Percentiles rank a stretch among this genome's conserved stretches.
These are phyloP conservation scores for Atractosteus spatula DNA, from an alignment of 2,113 vertebrate genomes.

Conservation along the genomic window DNA sequence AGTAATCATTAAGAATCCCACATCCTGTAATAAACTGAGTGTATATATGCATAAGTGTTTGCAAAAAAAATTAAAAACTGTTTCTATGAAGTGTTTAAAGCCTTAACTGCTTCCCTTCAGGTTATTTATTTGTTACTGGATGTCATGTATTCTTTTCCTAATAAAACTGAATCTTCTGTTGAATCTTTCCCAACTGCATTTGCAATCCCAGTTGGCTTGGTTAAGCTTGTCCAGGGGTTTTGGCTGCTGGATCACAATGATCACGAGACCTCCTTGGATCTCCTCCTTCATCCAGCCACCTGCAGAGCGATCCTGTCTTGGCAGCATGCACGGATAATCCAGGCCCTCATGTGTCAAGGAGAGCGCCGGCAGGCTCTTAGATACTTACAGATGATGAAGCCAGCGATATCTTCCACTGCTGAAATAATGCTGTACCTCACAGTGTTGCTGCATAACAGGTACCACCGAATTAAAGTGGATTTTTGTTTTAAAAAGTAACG, in stretches of 20 bases:
- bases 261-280: constrained; percentile 83
- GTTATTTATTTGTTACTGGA: constrained; percentile 92
- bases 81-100: constrained; percentile 20
- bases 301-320: constrained; percentile 73
- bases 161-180: constrained; percentile 75
- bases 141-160: constrained; percentile 83
- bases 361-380: constrained; percentile 79
- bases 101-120: constrained; percentile 77
- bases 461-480: background rate
- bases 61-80: background rate
- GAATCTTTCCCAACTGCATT: constrained; percentile 87
- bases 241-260: constrained; percentile 93
- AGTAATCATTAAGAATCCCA: too few relatives aligned
- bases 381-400: constrained; percentile 82
- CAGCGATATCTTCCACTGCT: constrained; percentile 60
- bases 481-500: too few relatives aligned
- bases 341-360: constrained; percentile 85
- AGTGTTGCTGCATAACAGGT: constrained; percentile 90
- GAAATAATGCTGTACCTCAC: constrained; percentile 81
- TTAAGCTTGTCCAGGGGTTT: constrained; percentile 87
- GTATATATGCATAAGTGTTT: too few relatives aligned
- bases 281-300: constrained; percentile 85
- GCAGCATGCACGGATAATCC: constrained; percentile 83
- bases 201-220: constrained; percentile 81
- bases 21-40: too few relatives aligned